phyloP scores from a whole-genome alignment of 2,113 vertebrate species.

The Danionella cerebrum region DNA sequence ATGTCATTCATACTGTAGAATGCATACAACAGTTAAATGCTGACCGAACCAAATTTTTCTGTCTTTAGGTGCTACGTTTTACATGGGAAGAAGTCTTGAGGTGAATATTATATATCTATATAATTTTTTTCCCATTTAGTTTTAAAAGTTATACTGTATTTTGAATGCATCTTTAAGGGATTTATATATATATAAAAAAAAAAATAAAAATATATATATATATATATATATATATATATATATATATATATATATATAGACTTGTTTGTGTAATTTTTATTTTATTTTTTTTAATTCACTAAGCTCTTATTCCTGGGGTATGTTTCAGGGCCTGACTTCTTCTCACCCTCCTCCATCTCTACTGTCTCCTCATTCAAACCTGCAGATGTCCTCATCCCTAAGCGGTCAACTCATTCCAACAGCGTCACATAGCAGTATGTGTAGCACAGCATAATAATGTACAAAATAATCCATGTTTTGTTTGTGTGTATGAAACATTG shows the following conservation, averaged over 20 bases:
- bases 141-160: neutral
- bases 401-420: constrained; percentile 59
- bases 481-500: too few relatives aligned
- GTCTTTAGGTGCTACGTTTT: constrained; percentile 28
- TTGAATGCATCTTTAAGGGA: too few relatives aligned
- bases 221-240: too few relatives aligned
- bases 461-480: too few relatives aligned
- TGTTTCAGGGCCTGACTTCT: constrained; percentile 73
- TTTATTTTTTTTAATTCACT: neutral
- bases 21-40: too few relatives aligned
- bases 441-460: too few relatives aligned
- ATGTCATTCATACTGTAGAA: too few relatives aligned
- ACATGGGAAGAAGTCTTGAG: constrained; percentile 47
- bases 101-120: constrained; percentile 38
- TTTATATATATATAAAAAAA: too few relatives aligned
- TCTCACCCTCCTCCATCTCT: constrained; percentile 69
- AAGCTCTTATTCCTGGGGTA: constrained; percentile 56
- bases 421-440: constrained; percentile 66
- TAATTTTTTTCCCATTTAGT: neutral
- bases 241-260: too few relatives aligned
- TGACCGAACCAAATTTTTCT: neutral
- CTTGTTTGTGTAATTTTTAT: too few relatives aligned
- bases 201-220: too few relatives aligned
- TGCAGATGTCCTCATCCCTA: constrained; percentile 58
- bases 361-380: constrained; percentile 71